Conservation (phyloP, 2,797 vertebrate genomes). For the Kryptopterus vitreolus region DNA sequence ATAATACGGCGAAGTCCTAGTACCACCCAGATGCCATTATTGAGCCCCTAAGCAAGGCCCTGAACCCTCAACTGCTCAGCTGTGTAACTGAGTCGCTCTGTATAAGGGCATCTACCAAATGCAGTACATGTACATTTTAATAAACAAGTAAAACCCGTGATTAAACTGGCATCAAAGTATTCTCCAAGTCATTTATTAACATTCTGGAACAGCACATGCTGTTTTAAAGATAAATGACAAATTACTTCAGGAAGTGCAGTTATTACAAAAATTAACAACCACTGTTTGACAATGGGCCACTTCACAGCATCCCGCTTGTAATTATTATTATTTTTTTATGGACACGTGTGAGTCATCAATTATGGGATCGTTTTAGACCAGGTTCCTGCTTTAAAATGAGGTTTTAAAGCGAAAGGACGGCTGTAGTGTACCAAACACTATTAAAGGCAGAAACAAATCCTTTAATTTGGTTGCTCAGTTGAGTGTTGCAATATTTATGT, state of each 20-base stretch:
- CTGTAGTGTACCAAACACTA: neutral
- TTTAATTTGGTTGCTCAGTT: neutral
- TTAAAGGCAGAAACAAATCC: slow-evolving; percentile 1
- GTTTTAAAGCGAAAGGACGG: neutral
- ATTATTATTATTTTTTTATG: neutral
- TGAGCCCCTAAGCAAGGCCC: too few species aligned
- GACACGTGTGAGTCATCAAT: neutral
- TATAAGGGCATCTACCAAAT: too few species aligned
- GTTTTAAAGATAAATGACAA: neutral
- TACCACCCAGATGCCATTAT: too few species aligned
- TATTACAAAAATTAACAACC: neutral
- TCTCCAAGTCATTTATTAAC: neutral
- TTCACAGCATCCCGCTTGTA: neutral
- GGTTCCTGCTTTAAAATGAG: neutral
- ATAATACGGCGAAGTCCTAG: too few species aligned
- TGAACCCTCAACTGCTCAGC: too few species aligned
- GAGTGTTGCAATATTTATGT: slow-evolving; percentile 4
- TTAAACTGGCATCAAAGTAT: neutral
- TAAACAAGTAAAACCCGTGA: neutral
- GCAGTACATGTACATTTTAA: too few species aligned
- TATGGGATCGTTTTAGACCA: neutral
- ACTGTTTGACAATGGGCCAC: neutral
- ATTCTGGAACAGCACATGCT: neutral
- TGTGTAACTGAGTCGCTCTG: too few species aligned
- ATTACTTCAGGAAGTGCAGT: neutral